A percentile compares a stretch with the other conserved stretches of the same genome.
phyloP scores from a whole-genome alignment of 2,888 invertebrate species.

The Conchocele bisecta region DNA sequence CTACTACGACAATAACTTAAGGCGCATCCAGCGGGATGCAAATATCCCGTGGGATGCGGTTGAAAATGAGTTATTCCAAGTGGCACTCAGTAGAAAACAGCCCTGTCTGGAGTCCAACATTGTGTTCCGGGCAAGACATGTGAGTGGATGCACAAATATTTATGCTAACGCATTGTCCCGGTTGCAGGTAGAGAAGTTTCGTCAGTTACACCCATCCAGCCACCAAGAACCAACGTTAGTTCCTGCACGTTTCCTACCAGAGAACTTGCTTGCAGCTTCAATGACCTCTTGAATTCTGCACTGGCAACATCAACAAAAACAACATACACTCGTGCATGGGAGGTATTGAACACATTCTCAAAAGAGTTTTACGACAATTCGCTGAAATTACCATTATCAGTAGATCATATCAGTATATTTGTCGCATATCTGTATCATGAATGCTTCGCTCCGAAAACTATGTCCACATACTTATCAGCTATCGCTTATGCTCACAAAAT shows the following conservation, averaged over 20 bases:
- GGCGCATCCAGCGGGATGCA: too few relatives aligned
- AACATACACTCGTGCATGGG: slow-evolving; percentile 16
- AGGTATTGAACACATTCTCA: background rate
- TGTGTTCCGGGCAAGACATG: slow-evolving; percentile 20
- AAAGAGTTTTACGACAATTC: background rate
- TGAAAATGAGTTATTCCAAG: background rate
- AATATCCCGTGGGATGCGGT: slow-evolving; percentile 1
- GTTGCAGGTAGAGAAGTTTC: slow-evolving; percentile 1
- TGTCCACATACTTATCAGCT: slow-evolving; percentile 22
- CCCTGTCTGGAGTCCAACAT: slow-evolving; percentile 31
- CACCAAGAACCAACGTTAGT: background rate
- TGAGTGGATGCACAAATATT: slow-evolving; percentile 30
- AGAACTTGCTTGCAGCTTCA: slow-evolving; percentile 11
- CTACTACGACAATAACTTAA: background rate
- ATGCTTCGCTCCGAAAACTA: slow-evolving; percentile 3
- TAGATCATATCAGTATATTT: slow-evolving; percentile 1
- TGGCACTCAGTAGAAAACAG: background rate
- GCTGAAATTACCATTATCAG: background rate
- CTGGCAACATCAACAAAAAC: slow-evolving; percentile 7
- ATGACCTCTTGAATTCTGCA: background rate
- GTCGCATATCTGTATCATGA: slow-evolving; percentile 9
- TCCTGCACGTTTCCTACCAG: background rate
- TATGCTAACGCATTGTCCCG: slow-evolving; percentile 45
- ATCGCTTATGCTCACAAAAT: slow-evolving; percentile 22
- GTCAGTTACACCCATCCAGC: background rate